phyloP scores from a whole-genome alignment of 1,140 invertebrate genomes.

The Acromyrmex heyeri region DNA sequence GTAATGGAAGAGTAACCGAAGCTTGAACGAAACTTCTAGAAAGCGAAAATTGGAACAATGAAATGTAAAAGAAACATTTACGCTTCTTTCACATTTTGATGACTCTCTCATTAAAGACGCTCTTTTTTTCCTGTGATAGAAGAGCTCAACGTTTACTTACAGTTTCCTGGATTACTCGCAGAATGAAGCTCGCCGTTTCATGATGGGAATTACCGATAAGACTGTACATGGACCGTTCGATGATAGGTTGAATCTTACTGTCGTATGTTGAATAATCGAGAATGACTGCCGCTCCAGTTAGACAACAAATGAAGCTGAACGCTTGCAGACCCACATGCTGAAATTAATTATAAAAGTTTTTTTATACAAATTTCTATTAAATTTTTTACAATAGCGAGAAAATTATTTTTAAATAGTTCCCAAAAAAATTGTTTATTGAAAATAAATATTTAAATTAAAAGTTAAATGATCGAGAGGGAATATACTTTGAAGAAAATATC shows the following conservation, averaged over 20 bases:
- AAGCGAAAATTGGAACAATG: too few species aligned
- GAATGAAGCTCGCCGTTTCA: conserved; percentile 88
- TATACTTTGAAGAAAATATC: neutral
- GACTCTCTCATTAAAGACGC: neutral
- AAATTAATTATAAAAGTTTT: conserved; percentile 73
- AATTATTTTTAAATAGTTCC: neutral
- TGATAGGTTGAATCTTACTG: conserved; percentile 92
- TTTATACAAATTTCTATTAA: neutral
- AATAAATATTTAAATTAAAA: neutral
- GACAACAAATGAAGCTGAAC: conserved; percentile 90
- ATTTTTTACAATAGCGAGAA: neutral
- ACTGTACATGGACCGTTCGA: conserved; percentile 90
- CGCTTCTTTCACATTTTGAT: too few species aligned
- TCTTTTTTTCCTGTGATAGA: neutral
- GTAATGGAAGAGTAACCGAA: too few species aligned
- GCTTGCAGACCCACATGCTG: conserved; percentile 91
- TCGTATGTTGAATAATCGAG: conserved; percentile 93
- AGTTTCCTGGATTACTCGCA: conserved; percentile 94
- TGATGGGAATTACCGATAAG: conserved; percentile 91
- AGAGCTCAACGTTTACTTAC: conserved; percentile 87
- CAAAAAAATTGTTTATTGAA: neutral
- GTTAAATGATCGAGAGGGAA: neutral
- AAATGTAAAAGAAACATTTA: too few species aligned
- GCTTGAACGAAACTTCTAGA: too few species aligned
- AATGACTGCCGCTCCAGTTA: conserved; percentile 92